Base-by-base conservation (phyloP, 64 coral and sea anemone genomes). In the Astreopora myriophthalma region DNA sequence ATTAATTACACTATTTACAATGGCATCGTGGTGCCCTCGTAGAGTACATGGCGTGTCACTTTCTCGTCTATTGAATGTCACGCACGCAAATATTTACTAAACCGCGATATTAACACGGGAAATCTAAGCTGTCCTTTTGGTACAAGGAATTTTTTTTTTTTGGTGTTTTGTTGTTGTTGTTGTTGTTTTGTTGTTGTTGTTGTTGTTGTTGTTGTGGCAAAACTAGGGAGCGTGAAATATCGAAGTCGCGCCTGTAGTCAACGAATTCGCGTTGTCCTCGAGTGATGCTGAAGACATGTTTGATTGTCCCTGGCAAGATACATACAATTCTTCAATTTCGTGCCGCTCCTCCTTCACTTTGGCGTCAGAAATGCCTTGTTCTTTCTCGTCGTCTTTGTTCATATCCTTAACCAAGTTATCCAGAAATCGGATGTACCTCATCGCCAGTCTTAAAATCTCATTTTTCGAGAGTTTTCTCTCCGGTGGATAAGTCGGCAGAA, bases 401-500 rank as follows among this genome's bases (percentile, higher is more conserved):
- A 91, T 91, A 73, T 95, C 93, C 58, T 86, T 72, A 10, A 95
- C 60, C 24, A 95, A 48, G 28, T 90, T 65, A 23, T 95, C 93
- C 61, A 95, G 48, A 71, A 95, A 95, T 80, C 90, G 76, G 75
- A 95, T 95, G 85, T 95, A 95, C 88, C 84, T 90, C 93, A 95
- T 95, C 0, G 93, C 87, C n/a, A 95, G 88, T 91, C 93, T 95
- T 72, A 95, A 73, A 57, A 95, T 95, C 48, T 95, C 93, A 36
- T 95, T 95, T 91, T 95, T 95, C 12, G 93, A 95, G 26, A 95
- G 93, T 68, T 95, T 95, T 74, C 88, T 58, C 68, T 95, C 93
- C 9, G 88, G 88, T 23, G 93, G 93, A 44, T 95, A 95, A 30
- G 93, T 95, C 22, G 93, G 93, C 24, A 95, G 64, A 2, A 95